Evolutionary conservation across 2,113 vertebrate genomes (phyloP), one percentile per base, ranked within the genome.

Genomic region (Bombycilla garrulus): DNA sequence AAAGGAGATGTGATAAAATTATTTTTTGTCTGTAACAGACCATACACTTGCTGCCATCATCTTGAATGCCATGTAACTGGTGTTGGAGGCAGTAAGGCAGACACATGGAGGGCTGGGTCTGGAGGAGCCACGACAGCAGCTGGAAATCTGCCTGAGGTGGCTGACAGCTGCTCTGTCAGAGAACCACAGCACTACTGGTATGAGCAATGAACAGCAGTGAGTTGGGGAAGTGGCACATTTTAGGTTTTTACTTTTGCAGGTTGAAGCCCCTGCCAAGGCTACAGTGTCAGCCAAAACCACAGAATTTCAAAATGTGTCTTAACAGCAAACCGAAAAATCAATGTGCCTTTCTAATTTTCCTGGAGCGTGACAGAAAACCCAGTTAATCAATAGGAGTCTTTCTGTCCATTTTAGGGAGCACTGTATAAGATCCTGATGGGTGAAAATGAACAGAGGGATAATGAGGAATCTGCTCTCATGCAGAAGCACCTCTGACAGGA

Each of bases 341-440:
- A 84, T 89, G 87, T 72, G n/a, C 47, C 81, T 95, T 94, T 71
- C 87, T 87, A 45, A 72, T 94, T 96, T 87, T 91, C 84, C 70
- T 72, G 74, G 35, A 81, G 61, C 45, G 25, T 53, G 70, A 71
- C 69, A 66, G 71, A 91, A 92, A 95, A 33, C 25, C 14, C 42
- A 22, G 42, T 65, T n/a, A 69, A 62, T 91, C 69, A 45, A 57
- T 35, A 71, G n/a, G 21, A 64, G 50, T 69, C 61, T 64, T 56
- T 88, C 61, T 51, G 11, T 38, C 73, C 50, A 15, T 61, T 38
- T 69, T 26, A 48, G 78, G 50, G 48, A 45, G 36, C 14, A 50
- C 33, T 72, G 38, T 38, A 53, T 38, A 35, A 84, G 47, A 60
- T 79, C n/a, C 50, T 50, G 16, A 50, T 57, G 29, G 77, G 29